These are phyloP conservation scores for Diabrotica undecimpunctata DNA, from an alignment of 1,140 invertebrate species.

Conservation along the genomic window DNA sequence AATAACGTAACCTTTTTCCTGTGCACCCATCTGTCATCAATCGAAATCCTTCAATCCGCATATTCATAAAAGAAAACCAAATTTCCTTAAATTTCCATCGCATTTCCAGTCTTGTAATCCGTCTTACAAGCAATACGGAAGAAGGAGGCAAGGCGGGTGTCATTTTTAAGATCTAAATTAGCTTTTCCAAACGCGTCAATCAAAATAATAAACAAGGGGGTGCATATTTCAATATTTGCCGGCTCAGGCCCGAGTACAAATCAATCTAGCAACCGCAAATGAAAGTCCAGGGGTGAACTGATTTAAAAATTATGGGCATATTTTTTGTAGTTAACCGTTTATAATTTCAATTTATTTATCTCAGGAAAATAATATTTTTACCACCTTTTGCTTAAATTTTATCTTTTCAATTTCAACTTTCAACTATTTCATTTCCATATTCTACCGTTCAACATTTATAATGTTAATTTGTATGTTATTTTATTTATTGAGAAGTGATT, in stretches of 20 bases:
- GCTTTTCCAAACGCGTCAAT: slow-evolving; percentile 40
- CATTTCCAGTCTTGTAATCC: slow-evolving; percentile 16
- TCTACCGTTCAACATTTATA: no score
- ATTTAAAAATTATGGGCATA: no score
- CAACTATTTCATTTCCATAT: no score
- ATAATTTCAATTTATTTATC: no score
- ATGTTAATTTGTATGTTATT: no score
- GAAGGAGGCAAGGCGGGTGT: slow-evolving; percentile 10
- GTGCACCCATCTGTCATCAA: not conserved
- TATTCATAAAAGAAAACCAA: slow-evolving; percentile 1
- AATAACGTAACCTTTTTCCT: not conserved
- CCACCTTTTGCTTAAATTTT: no score
- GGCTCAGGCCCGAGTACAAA: slow-evolving; percentile 26
- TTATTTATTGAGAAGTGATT: no score
- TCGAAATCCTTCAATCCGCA: not conserved
- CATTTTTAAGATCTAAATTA: slow-evolving; percentile 32
- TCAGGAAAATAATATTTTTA: no score
- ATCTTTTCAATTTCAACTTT: no score
- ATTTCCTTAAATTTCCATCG: slow-evolving; percentile 4
- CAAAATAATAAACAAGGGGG: slow-evolving; percentile 46
- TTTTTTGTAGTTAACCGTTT: no score
- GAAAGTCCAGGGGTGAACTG: slow-evolving; percentile 15
- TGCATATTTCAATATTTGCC: slow-evolving; percentile 47
- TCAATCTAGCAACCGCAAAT: slow-evolving; percentile 31
- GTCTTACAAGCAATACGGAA: slow-evolving; percentile 11